Base-by-base conservation (phyloP, 2,113 vertebrate genomes). In the Rhea americana region DNA sequence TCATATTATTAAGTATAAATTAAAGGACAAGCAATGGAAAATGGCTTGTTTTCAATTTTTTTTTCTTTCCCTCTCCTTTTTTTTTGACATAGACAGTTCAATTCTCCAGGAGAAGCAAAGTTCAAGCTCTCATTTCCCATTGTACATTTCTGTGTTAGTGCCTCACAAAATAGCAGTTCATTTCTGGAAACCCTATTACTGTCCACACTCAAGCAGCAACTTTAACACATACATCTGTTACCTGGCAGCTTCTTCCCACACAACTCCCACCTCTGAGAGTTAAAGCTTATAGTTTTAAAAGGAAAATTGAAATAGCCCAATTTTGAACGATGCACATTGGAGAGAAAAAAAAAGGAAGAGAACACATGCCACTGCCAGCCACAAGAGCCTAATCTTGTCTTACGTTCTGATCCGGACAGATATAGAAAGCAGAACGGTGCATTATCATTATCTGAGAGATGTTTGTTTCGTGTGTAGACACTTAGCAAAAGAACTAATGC, bases 121-220 rank as follows among this genome's bases (percentile, higher is more conserved):
- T 97, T 96, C 90, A 97, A 93, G 89, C 91, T 96, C 91, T 94
- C 93, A 96, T 97, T 97, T 97, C 93, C 87, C 89, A 94, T 55
- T 87, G 84, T 90, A 95, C 87, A 93, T 94, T 95, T 94, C 91
- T 94, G 86, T 93, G 93, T 94, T 96, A 95, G 93, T 94, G 87
- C 86, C 94, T 97, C 89, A 94, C 95, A 72, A 97, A 97, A 97
- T 93, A 97, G 89, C 91, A 94, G 82, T 97, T 96, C 90, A 95
- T 97, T 97, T 96, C 96, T 96, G 96, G 94, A 96, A 97, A 96
- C 95, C 90, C 93, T 95, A 96, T 96, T 97, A 97, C 91, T 96
- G 93, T 96, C 96, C 93, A 95, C 90, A 96, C 93, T 91, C 94
- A 96, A 93, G 93, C 90, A 96, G 87, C 90, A 93, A 95, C 95